Evolutionary conservation across 2,113 vertebrate genomes (phyloP), one percentile per base, ranked within the genome.

Genomic region (Urocynchramus pylzowi): DNA sequence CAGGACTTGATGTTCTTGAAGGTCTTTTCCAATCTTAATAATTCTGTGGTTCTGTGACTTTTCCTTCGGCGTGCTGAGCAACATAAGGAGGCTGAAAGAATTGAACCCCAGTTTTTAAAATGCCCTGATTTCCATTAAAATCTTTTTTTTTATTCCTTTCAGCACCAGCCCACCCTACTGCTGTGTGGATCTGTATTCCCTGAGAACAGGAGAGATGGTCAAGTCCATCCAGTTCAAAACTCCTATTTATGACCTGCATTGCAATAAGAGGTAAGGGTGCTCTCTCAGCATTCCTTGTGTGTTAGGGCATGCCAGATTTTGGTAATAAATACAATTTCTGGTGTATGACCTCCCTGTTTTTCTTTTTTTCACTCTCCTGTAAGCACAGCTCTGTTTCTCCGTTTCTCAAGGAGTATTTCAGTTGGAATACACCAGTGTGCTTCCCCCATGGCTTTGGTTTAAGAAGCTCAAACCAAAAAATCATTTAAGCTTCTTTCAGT

Each of bases 171-270:
- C 99, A 8, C 99, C 99, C 4, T 99, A 99, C 95, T 99, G 99
- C 84, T 99, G 99, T 84, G 99, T 99, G 49, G 99, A 99, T 98
- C 98, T 99, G 13, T 99, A 99, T 92, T 99, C 99, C 64, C 97
- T 99, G 77, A 98, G 99, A 61, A 99, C 99, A 3, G 99, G 99
- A 31, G 99, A 99, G 95, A 99, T 99, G 98, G 99, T 99, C 76
- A 99, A 99, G 92, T 99, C 99, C 13, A 99, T 99, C 95, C 99
- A 99, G 96, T 99, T 99, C 98, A 99, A 99, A 97, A 99, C 99
- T 5, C 99, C 99, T 15, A 99, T 99, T 97, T 99, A 99, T 87
- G 99, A 99, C 83, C 98, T 99, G 31, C 98, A 99, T 89, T 99
- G 99, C 97, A 99, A 99, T 97, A 99, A 99, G 97, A 98, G 99